A percentile compares a stretch with the other conserved stretches of the same genome.
phyloP scores from a whole-genome alignment of 1,140 invertebrate genomes.

The Drosophila punjabiensis region DNA sequence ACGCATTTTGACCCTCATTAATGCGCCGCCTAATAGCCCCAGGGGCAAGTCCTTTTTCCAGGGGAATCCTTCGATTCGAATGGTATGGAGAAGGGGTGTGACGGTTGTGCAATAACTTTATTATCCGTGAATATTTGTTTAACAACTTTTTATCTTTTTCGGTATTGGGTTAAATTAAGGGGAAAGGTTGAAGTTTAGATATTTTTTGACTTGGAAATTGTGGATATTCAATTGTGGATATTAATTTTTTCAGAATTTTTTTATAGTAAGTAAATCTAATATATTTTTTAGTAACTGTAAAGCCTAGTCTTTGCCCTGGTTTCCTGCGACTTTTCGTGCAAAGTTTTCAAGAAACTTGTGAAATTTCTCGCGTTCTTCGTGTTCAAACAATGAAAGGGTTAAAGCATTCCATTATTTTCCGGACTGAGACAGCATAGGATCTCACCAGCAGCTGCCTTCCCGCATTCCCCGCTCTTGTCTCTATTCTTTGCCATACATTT shows the following conservation, averaged over 20 bases:
- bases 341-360: conserved; percentile 54
- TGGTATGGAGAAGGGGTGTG: not conserved
- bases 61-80: conserved; percentile 1
- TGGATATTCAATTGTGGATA: not conserved
- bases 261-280: too few species aligned
- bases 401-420: conserved; percentile 20
- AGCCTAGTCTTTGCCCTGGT: not conserved
- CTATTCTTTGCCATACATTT: conserved; percentile 11
- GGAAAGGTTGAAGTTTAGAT: not conserved
- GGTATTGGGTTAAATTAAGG: not conserved
- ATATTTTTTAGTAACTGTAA: not conserved
- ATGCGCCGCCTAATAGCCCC: conserved; percentile 49
- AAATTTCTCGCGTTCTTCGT: conserved; percentile 49
- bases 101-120: conserved; percentile 29
- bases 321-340: not conserved
- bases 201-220: not conserved
- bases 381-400: conserved; percentile 48
- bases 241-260: too few species aligned
- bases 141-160: conserved; percentile 2
- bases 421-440: conserved; percentile 7
- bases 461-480: conserved; percentile 21
- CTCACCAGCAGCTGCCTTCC: conserved; percentile 43
- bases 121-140: conserved; percentile 39
- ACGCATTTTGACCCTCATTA: conserved; percentile 84
- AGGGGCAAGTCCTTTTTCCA: conserved; percentile 57